Evolutionary conservation across 2,113 vertebrate species (phyloP).

Genomic region (Hemibagrus wyckioides): DNA sequence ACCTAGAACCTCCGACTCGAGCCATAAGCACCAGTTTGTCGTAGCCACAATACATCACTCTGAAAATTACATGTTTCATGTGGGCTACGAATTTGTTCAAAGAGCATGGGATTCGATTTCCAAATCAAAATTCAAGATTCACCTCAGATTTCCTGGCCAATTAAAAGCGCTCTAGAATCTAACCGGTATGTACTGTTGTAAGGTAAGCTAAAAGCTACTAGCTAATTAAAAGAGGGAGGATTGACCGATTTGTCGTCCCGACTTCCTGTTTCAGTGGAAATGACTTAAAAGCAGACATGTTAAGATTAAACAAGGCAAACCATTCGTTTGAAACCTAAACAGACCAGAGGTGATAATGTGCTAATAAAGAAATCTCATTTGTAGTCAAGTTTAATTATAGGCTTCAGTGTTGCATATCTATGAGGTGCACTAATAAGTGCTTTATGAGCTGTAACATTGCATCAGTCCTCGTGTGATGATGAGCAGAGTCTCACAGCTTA

Average conservation of each 20-base stretch:
- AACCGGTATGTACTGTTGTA: too few relatives aligned
- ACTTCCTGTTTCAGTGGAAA: too few relatives aligned
- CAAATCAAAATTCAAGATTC: too few relatives aligned
- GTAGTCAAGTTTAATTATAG: not conserved
- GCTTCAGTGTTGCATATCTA: not conserved
- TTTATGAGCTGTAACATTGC: not conserved
- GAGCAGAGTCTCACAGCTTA: not conserved
- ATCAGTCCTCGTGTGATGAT: not conserved
- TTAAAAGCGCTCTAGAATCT: too few relatives aligned
- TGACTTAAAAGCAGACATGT: not conserved
- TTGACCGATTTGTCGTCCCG: too few relatives aligned
- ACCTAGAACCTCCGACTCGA: not conserved
- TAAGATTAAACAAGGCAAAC: not conserved
- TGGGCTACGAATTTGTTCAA: not conserved
- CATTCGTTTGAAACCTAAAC: not conserved
- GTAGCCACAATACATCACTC: not conserved
- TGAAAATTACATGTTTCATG: not conserved
- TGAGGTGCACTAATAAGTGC: not conserved
- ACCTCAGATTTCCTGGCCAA: too few relatives aligned
- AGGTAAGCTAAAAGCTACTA: too few relatives aligned
- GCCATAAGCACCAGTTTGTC: not conserved
- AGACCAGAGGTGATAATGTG: not conserved
- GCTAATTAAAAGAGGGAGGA: too few relatives aligned
- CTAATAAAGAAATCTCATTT: not conserved
- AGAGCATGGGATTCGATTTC: not conserved